Percentiles rank a stretch among this genome's conserved stretches.
These are phyloP conservation scores for Albula goreensis DNA, from an alignment of 2,113 vertebrate species.

Conservation along the genomic window DNA sequence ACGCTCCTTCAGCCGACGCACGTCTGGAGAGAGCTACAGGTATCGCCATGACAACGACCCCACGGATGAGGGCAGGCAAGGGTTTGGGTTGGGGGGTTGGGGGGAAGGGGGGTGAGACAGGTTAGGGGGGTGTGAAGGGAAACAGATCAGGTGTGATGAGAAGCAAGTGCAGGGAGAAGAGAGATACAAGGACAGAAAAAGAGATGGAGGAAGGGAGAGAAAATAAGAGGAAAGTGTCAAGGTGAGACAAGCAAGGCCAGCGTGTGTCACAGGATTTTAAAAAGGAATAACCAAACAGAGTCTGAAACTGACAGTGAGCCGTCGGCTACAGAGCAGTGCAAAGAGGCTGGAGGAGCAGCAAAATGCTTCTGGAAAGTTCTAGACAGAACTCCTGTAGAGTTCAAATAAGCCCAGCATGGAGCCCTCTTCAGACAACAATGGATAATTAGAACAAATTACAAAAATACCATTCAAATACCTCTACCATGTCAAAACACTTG, in stretches of 20 bases:
- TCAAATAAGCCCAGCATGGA: background rate
- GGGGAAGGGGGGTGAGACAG: slow-evolving; percentile 39
- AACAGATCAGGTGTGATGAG: slow-evolving; percentile 15
- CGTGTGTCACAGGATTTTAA: background rate
- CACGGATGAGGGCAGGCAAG: slow-evolving; percentile 51
- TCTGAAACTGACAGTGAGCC: background rate
- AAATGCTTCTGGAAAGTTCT: background rate
- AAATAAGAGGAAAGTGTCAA: slow-evolving; percentile 6
- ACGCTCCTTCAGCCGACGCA: slow-evolving; percentile 82
- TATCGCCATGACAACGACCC: slow-evolving; percentile 47
- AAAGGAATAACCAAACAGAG: background rate
- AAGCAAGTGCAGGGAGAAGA: slow-evolving; percentile 5
- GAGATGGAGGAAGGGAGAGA: background rate
- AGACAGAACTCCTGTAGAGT: background rate
- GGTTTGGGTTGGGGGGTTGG: slow-evolving; percentile 40
- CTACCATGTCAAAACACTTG: background rate
- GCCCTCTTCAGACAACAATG: background rate
- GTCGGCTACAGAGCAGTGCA: background rate
- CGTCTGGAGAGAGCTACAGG: slow-evolving; percentile 81
- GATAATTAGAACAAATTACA: background rate
- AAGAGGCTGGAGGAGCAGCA: background rate
- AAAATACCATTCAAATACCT: too few species aligned
- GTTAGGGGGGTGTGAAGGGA: slow-evolving; percentile 31
- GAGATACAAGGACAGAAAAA: slow-evolving; percentile 57
- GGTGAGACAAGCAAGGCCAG: background rate